Conservation (phyloP, 1,140 invertebrate genomes). For the Anastatus disparis region DNA sequence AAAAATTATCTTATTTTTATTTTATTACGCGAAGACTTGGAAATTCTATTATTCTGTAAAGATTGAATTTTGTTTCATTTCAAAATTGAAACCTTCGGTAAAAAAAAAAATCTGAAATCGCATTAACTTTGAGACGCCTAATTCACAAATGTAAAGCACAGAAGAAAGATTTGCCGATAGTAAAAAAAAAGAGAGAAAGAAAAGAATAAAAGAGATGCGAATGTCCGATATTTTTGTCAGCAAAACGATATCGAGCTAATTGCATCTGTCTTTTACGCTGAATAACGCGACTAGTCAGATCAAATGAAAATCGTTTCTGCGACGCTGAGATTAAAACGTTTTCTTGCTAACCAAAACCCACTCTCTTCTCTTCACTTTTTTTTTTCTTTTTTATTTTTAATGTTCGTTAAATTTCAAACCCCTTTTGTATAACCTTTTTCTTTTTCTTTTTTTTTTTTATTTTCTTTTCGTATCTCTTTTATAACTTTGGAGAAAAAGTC, state of each 20-base stretch:
- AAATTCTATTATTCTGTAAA: too few species aligned
- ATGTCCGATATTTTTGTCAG: constrained; percentile 63
- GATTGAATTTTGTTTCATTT: too few species aligned
- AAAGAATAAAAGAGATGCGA: background rate
- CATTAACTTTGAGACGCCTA: background rate
- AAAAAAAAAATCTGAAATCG: constrained; percentile 17
- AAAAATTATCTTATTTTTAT: too few species aligned
- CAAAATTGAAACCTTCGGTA: constrained; percentile 11
- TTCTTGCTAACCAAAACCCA: background rate
- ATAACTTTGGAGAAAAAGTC: background rate
- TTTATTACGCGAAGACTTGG: too few species aligned
- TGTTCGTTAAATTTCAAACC: too few species aligned
- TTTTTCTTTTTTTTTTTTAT: background rate
- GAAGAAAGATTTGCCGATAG: background rate
- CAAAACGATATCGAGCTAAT: constrained; percentile 62
- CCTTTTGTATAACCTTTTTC: background rate
- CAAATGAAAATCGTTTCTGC: constrained; percentile 47
- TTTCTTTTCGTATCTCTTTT: background rate
- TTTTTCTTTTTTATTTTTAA: too few species aligned
- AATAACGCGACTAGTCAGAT: constrained; percentile 50
- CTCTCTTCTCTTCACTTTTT: background rate
- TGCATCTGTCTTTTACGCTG: constrained; percentile 60
- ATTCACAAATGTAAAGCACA: constrained; percentile 3
- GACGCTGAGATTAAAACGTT: constrained; percentile 42
- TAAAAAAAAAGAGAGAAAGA: background rate